Conservation (phyloP, 2,888 invertebrate species). For the Melitaea athalia region DNA sequence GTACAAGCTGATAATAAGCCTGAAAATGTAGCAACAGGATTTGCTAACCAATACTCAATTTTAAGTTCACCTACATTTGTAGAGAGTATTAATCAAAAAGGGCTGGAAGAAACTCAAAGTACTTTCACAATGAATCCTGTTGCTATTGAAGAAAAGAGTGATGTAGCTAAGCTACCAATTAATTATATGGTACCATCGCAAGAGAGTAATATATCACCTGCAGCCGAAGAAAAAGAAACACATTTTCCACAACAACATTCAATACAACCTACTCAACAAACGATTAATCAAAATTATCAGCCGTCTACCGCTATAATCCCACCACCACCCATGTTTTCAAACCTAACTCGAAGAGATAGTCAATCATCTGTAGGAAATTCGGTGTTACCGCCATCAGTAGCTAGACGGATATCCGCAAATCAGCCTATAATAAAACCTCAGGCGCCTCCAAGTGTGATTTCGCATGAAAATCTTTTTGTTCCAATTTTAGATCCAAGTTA, state of each 20-base stretch:
- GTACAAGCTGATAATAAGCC: slow-evolving; percentile 11
- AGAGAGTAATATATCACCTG: neutral
- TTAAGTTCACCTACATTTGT: neutral
- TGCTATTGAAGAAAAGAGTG: neutral
- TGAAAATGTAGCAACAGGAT: neutral
- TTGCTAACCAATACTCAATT: slow-evolving; percentile 1
- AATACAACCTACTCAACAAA: neutral
- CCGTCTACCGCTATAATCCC: slow-evolving; percentile 53
- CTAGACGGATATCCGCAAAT: slow-evolving; percentile 64
- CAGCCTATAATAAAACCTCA: slow-evolving; percentile 62
- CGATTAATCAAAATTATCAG: neutral
- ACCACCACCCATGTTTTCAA: slow-evolving; percentile 73
- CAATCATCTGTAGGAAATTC: slow-evolving; percentile 53
- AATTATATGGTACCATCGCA: neutral
- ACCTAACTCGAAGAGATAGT: slow-evolving; percentile 49
- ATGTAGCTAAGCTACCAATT: neutral
- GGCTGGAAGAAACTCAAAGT: neutral
- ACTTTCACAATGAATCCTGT: neutral
- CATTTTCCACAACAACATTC: neutral
- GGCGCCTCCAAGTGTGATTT: slow-evolving; percentile 38
- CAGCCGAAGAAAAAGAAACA: neutral
- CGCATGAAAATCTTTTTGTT: slow-evolving; percentile 60
- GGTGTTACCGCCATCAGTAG: slow-evolving; percentile 71
- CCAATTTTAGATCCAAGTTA: slow-evolving; percentile 44
- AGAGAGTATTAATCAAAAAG: neutral